Evolutionary conservation across 2,797 vertebrate species (phyloP).

Genomic region (Hafferia zeledoni): DNA sequence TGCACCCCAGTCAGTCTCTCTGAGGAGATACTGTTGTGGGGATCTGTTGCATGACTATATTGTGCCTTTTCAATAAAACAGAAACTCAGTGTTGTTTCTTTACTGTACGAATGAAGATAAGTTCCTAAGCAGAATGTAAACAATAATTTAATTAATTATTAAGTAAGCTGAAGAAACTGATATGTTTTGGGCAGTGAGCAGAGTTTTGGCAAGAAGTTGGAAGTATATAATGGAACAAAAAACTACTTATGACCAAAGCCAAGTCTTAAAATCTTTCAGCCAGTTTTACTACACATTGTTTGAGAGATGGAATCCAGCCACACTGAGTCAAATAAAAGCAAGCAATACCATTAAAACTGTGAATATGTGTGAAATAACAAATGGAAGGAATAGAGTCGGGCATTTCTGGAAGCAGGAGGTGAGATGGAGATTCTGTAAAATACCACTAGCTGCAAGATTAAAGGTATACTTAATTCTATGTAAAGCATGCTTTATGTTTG

Average conservation of each 20-base stretch:
- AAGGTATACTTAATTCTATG: neutral
- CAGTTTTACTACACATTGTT: slow-evolving; percentile 43
- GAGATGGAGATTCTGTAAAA: neutral
- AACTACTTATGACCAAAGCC: slow-evolving; percentile 6
- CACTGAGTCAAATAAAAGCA: slow-evolving; percentile 28
- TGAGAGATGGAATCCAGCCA: slow-evolving; percentile 5
- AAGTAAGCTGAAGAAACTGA: slow-evolving; percentile 29
- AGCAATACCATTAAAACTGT: neutral
- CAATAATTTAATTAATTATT: slow-evolving; percentile 58
- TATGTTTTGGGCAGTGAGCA: slow-evolving; percentile 25
- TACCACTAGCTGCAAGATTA: neutral
- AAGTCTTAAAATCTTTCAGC: slow-evolving; percentile 51
- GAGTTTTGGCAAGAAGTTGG: slow-evolving; percentile 8
- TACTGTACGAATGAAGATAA: neutral
- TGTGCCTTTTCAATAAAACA: neutral
- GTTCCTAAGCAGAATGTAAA: slow-evolving; percentile 47
- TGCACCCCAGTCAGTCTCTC: neutral
- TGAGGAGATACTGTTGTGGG: neutral
- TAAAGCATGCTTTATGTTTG: neutral
- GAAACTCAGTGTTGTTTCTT: neutral
- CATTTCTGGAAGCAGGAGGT: neutral
- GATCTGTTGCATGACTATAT: neutral
- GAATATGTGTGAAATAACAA: slow-evolving; percentile 28
- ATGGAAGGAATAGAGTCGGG: neutral
- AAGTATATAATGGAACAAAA: slow-evolving; percentile 39